Conservation (phyloP, 2,888 invertebrate genomes). For the Seira sanloemensis region DNA sequence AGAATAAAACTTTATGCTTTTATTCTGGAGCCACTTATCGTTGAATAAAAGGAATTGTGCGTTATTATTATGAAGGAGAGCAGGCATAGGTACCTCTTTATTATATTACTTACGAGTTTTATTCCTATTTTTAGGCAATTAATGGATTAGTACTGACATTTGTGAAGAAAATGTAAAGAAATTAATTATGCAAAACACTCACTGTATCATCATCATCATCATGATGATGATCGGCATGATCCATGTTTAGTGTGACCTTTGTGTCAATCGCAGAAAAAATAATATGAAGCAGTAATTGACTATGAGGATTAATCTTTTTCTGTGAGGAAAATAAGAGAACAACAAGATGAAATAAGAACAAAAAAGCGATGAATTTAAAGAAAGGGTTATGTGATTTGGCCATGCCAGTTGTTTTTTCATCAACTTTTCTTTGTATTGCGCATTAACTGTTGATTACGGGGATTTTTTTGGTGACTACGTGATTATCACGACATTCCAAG, state of each 20-base stretch:
- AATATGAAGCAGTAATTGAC: not conserved
- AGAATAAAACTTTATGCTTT: no score
- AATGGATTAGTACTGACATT: no score
- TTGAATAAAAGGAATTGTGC: no score
- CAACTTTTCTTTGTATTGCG: no score
- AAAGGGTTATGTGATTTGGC: not conserved
- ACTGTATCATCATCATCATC: not conserved
- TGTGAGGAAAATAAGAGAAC: not conserved
- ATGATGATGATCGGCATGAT: no score
- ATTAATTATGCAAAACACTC: not conserved
- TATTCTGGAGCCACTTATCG: no score
- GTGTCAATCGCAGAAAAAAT: not conserved
- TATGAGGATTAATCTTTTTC: not conserved
- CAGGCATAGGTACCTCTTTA: no score
- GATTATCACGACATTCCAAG: not conserved
- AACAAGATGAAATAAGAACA: not conserved
- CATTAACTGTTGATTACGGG: not conserved
- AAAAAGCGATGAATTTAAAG: not conserved
- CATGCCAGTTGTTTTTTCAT: not conserved
- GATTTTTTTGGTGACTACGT: not conserved
- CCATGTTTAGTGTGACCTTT: conserved; percentile 21
- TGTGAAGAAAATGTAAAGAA: no score
- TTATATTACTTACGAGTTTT: not conserved
- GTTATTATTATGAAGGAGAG: no score
- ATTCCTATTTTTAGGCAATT: not conserved